Base-by-base conservation (phyloP, 2,797 vertebrate genomes). In the Diplodus sargus region DNA sequence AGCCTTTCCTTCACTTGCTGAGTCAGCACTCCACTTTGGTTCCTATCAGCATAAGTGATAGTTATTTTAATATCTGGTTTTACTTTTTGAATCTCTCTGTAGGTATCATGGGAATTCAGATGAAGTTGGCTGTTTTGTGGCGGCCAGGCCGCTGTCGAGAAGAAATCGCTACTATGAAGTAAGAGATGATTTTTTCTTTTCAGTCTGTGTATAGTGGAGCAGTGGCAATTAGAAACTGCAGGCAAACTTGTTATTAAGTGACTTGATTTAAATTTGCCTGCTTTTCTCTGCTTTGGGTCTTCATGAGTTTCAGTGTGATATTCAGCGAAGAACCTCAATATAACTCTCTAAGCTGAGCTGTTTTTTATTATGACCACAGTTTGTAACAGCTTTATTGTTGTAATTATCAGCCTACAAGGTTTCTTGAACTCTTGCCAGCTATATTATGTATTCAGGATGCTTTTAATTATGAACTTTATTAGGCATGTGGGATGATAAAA, bases 101-200 rank as follows among this genome's bases (percentile, higher is more conserved):
- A 99, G 97, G 93, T 99, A 99, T 90, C 97, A 97, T 81, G 97
- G 98, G 73, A 97, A 97, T 90, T 98, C 98, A 2, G 97, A 98
- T 72, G 97, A 99, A 95, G 98, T 99, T 62, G 98, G 97, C 87
- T 98, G 97, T 90, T 99, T 97, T 11, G 97, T 99, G 75, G 97
- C 97, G 0, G 96, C 96, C 22, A 94, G 96, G 66, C 97, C 98
- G 0, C 91, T 99, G 90, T 97, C 96, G 1, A 96, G 96, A 92
- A 96, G 96, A 94, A 97, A 96, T 92, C 96, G 96, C 93, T 99
- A 99, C 91, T 99, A 97, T 93, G 98, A 99, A 96, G 97, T 98
- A 94, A 95, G 93, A 79, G 17, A 60, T 67, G 42, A 70, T 59
- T 0, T n/a, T 57, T 74, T 75, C 10, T 22, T 78, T 43, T 61